Percentiles rank a stretch among this genome's conserved stretches.
phyloP scores from a whole-genome alignment of 2,113 vertebrate genomes.

The Labeo catla region DNA sequence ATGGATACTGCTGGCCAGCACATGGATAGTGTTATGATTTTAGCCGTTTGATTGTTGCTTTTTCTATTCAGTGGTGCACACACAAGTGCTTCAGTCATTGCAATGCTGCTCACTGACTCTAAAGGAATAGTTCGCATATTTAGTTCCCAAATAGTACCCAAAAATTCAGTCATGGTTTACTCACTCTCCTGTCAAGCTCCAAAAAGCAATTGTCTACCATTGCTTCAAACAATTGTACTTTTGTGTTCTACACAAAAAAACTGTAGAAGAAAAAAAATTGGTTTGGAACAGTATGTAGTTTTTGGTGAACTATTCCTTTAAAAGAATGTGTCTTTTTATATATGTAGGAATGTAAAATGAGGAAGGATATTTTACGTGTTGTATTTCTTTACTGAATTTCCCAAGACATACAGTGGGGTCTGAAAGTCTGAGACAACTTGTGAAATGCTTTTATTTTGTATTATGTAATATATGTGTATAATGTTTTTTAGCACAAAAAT shows the following conservation, averaged over 20 bases:
- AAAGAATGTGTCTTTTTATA: not conserved
- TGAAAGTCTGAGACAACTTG: not conserved
- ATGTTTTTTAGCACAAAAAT: not conserved
- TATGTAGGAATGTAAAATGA: constrained; percentile 11
- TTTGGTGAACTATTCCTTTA: not conserved
- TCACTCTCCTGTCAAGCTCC: not conserved
- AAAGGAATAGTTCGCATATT: not conserved
- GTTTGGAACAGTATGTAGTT: not conserved
- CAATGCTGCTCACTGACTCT: not conserved
- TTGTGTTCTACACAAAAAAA: not conserved
- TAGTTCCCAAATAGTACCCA: not conserved
- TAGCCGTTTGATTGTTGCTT: constrained; percentile 10
- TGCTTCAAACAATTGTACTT: not conserved
- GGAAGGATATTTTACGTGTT: not conserved
- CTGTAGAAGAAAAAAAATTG: not conserved
- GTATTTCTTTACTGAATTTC: not conserved
- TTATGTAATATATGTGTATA: not conserved
- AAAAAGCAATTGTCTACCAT: not conserved
- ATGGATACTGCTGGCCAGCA: constrained; percentile 3
- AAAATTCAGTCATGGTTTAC: not conserved
- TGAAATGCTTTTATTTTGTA: not conserved
- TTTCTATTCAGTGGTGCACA: not conserved
- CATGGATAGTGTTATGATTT: constrained; percentile 32
- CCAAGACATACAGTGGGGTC: not conserved
- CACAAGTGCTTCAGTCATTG: constrained; percentile 11